Evolutionary conservation across 2,113 vertebrate genomes (phyloP).

Genomic region (Ascaphus truei): DNA sequence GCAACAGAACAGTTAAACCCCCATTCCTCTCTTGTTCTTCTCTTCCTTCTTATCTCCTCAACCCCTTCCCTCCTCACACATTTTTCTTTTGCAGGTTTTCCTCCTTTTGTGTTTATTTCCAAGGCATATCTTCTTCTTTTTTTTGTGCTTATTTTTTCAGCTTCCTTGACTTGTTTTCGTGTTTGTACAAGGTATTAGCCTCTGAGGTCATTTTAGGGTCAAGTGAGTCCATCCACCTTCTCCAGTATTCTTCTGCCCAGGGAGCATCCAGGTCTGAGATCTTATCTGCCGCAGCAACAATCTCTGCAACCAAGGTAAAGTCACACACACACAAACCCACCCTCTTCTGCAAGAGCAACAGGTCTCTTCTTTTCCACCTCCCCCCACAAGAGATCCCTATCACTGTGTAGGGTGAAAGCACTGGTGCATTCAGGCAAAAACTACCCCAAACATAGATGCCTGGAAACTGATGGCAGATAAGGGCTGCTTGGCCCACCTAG

Average conservation of each 20-base stretch:
- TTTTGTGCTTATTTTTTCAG: slow-evolving; percentile 22
- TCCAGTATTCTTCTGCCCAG: not conserved
- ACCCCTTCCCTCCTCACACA: not conserved
- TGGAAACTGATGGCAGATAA: slow-evolving; percentile 23
- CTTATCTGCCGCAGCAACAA: slow-evolving; percentile 6
- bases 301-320: slow-evolving; percentile 8
- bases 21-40: too few species aligned
- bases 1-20: too few species aligned
- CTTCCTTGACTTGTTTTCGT: not conserved
- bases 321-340: too few species aligned
- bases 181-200: slow-evolving; percentile 33
- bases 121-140: slow-evolving; percentile 3
- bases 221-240: slow-evolving; percentile 1
- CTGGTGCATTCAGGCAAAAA: too few species aligned
- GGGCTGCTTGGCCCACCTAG: slow-evolving; percentile 11
- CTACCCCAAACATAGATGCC: not conserved
- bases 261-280: slow-evolving; percentile 28
- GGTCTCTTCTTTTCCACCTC: slow-evolving; percentile 7
- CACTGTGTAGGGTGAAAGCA: too few species aligned
- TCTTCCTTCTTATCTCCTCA: not conserved
- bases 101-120: slow-evolving; percentile 15
- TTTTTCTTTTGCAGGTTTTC: too few species aligned
- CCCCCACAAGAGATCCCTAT: slow-evolving; percentile 22
- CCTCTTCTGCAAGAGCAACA: not conserved
- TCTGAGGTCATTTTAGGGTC: slow-evolving; percentile 4